Evolutionary conservation across 2,888 invertebrate species (phyloP).

Genomic region (Pachycephus smyrnensis): DNA sequence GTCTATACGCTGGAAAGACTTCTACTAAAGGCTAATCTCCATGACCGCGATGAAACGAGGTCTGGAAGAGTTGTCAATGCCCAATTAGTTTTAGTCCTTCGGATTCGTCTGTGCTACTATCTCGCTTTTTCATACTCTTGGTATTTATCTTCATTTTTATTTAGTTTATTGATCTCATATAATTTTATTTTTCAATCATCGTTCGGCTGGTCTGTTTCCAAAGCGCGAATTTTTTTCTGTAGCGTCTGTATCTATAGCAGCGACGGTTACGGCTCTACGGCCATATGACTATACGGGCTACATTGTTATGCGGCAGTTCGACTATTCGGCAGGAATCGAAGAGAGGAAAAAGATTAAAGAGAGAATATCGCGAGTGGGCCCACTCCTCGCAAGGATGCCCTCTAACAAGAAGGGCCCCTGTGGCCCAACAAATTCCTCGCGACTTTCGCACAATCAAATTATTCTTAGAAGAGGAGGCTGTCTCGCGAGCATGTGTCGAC

Average conservation of each 20-base stretch:
- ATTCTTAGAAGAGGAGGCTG: constrained; percentile 43
- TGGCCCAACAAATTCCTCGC: constrained; percentile 47
- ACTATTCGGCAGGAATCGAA: constrained; percentile 8
- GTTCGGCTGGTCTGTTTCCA: not conserved
- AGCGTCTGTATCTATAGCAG: not conserved
- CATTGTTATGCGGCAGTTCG: not conserved
- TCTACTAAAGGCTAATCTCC: not conserved
- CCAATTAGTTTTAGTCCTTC: not conserved
- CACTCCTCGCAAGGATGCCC: not conserved
- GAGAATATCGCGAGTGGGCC: constrained; percentile 22
- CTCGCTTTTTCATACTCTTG: not conserved
- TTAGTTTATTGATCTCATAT: not conserved
- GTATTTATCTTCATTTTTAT: not conserved
- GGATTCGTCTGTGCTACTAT: not conserved
- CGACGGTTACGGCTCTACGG: not conserved
- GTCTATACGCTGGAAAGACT: not conserved
- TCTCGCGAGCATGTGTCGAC: constrained; percentile 41
- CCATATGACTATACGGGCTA: not conserved
- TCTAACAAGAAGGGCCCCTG: not conserved
- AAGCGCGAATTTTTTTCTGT: not conserved
- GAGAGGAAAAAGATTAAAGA: constrained; percentile 18
- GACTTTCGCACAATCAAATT: constrained; percentile 55
- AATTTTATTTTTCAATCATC: not conserved
- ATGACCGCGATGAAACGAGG: not conserved
- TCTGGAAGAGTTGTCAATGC: constrained; percentile 1